phyloP scores from a whole-genome alignment of 1,140 invertebrate genomes.

The Hyles vespertilio region DNA sequence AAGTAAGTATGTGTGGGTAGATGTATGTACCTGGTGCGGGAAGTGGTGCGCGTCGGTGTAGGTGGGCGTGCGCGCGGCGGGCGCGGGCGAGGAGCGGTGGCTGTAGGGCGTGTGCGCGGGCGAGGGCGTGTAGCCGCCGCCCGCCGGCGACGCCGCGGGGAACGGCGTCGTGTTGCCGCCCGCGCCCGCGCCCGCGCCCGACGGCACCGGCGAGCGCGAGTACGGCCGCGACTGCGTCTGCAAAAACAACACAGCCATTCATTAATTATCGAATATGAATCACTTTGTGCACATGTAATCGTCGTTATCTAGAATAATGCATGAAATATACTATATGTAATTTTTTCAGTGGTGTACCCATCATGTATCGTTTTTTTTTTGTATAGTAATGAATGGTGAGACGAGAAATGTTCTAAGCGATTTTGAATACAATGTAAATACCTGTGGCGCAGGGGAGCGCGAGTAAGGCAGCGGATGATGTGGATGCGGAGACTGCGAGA shows the following conservation, averaged over 20 bases:
- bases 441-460: constrained; percentile 24
- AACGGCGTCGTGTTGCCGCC: constrained; percentile 43
- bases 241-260: neutral
- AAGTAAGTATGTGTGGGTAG: constrained; percentile 4
- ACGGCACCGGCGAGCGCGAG: constrained; percentile 46
- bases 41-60: constrained; percentile 49
- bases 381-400: too few relatives aligned
- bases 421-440: neutral
- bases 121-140: constrained; percentile 65
- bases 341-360: too few relatives aligned
- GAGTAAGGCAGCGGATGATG: constrained; percentile 27
- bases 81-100: constrained; percentile 64
- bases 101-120: constrained; percentile 67
- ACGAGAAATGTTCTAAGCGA: too few relatives aligned
- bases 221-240: constrained; percentile 35
- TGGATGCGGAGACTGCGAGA: constrained; percentile 35
- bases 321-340: too few relatives aligned
- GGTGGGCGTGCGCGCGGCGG: constrained; percentile 40
- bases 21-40: constrained; percentile 31
- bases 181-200: constrained; percentile 19
- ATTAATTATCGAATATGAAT: neutral
- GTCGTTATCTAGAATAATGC: too few relatives aligned
- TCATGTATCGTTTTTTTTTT: too few relatives aligned
- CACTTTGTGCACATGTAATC: too few relatives aligned
- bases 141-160: constrained; percentile 55